Base-by-base conservation (phyloP, 2,797 vertebrate genomes). In the Falco cherrug region DNA sequence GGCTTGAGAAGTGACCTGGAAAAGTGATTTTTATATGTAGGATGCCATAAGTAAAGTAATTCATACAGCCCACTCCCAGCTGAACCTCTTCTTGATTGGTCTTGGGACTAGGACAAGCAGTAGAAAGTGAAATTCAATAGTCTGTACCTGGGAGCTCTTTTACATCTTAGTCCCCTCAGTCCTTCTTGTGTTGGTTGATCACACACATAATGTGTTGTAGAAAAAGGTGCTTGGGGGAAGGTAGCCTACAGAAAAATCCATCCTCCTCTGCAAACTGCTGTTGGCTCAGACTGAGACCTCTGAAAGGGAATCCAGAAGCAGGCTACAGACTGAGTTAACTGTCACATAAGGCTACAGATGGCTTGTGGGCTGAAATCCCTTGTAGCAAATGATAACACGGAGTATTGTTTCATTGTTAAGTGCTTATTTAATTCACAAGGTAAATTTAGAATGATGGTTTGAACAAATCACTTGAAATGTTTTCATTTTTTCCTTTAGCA, bases 331-430 rank as follows among this genome's bases (percentile, higher is more conserved):
- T 39, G 41, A 63, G 5, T 33, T 76, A 84, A 51, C 43, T 60
- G 37, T 37, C 59, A 61, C n/a, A n/a, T 39, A 78, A 88, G 35
- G 59, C 69, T 94, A 59, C 83, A 92, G 85, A 95, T 93, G 88
- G 69, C 50, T 69, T 81, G 54, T 86, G 88, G 86, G 83, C 29
- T 93, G 77, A 96, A 90, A 68, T 64, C n/a, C 50, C 15, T 61
- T 73, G 35, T 73, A 73, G 73, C 1, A 0, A 63, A 54, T 73
- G 28, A 50, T 45, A 68, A 82, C 18, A 69, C 2, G 5, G 35
- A 86, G 20, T 10, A 69, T 47, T 82, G 43, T 59, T 95, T 76
- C 74, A 70, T 79, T 96, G 69, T 89, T 91, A 93, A 93, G 31
- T 31, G 45, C 37, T 69, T 93, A 76, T 89, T 74, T 93, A 2